Conservation (phyloP, 2,888 invertebrate genomes). For the Apocheima hispidaria region DNA sequence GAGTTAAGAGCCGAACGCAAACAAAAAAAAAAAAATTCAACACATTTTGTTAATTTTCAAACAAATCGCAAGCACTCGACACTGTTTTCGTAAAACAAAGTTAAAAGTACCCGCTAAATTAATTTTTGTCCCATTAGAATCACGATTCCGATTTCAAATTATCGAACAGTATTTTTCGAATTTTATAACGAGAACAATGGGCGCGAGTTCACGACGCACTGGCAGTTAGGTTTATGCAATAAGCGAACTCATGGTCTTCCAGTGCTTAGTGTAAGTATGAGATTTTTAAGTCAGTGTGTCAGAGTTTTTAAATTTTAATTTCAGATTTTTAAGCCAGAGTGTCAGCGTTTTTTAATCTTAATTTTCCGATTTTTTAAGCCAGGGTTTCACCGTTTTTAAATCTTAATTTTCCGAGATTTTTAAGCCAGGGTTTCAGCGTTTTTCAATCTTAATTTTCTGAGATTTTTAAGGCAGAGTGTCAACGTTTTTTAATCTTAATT, state of each 20-base stretch:
- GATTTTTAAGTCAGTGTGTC: neutral
- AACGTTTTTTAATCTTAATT: too few species aligned
- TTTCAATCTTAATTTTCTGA: neutral
- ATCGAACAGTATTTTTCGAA: conserved; percentile 47
- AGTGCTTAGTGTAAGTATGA: conserved; percentile 6
- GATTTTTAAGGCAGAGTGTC: too few species aligned
- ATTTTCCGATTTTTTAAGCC: neutral
- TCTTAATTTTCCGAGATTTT: too few species aligned
- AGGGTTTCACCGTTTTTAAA: neutral
- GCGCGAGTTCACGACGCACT: conserved; percentile 43
- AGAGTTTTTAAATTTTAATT: too few species aligned
- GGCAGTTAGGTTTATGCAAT: conserved; percentile 30
- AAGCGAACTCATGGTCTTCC: neutral
- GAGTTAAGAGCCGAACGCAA: too few species aligned
- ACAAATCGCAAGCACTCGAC: neutral
- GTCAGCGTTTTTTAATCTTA: too few species aligned
- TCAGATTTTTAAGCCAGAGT: too few species aligned
- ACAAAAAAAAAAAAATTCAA: neutral
- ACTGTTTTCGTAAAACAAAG: neutral
- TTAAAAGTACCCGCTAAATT: conserved; percentile 21
- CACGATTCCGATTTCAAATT: conserved; percentile 43
- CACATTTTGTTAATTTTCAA: neutral
- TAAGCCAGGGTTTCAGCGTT: neutral
- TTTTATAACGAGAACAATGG: conserved; percentile 57
- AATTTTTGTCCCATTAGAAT: conserved; percentile 31